These are phyloP conservation scores for Anoplius nigerrimus DNA, from an alignment of 2,888 invertebrate species.

Conservation along the genomic window DNA sequence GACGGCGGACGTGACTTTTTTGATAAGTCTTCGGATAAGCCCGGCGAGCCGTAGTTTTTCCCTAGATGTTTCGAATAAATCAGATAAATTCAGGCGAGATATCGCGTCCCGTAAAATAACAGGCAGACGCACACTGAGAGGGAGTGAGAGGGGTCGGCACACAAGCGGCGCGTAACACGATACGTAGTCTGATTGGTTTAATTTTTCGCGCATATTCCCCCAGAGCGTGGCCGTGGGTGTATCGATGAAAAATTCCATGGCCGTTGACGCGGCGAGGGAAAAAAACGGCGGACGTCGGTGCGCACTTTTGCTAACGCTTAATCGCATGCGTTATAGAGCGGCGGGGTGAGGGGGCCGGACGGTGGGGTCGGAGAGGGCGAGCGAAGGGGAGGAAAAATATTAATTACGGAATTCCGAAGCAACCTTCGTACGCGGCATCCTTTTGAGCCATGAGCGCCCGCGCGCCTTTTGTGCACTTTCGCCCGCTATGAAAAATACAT, in stretches of 20 bases:
- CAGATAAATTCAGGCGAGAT: too few relatives aligned
- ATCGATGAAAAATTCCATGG: conserved; percentile 2
- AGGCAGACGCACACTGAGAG: too few relatives aligned
- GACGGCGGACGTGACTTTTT: conserved; percentile 7
- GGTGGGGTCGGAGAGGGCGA: background rate
- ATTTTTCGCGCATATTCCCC: conserved; percentile 1
- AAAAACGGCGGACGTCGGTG: background rate
- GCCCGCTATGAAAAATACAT: conserved; percentile 59
- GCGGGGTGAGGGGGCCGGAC: too few relatives aligned
- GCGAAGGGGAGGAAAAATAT: conserved; percentile 59
- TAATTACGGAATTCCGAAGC: conserved; percentile 62
- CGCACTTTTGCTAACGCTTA: too few relatives aligned
- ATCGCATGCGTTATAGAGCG: background rate
- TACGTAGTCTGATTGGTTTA: too few relatives aligned
- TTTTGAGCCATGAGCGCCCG: background rate
- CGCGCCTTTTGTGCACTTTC: conserved; percentile 11
- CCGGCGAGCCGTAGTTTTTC: too few relatives aligned
- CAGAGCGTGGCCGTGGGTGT: background rate
- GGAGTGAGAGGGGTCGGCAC: too few relatives aligned
- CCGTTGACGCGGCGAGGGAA: conserved; percentile 3
- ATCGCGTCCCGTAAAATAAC: too few relatives aligned
- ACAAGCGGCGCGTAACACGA: too few relatives aligned
- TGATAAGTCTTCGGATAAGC: too few relatives aligned
- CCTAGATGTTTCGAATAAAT: too few relatives aligned
- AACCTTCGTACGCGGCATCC: conserved; percentile 29